Conservation (phyloP, 2,113 vertebrate genomes). For the Alexandromys fortis region DNA sequence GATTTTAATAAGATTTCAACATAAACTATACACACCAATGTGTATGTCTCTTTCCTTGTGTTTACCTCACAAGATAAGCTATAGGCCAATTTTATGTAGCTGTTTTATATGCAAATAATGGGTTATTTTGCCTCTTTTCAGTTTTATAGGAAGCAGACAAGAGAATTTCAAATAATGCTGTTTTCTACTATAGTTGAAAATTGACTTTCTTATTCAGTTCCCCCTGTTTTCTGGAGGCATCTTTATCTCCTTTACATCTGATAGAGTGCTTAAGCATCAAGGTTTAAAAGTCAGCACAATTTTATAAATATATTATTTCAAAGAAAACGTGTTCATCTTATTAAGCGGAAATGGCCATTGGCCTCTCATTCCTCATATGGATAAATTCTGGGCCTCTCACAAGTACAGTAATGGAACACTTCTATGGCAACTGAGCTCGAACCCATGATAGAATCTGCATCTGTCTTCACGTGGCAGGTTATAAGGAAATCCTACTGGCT, state of each 20-base stretch:
- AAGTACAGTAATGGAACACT: neutral
- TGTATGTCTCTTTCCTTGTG: constrained; percentile 71
- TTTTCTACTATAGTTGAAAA: constrained; percentile 65
- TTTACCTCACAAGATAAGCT: constrained; percentile 61
- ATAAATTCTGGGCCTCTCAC: neutral
- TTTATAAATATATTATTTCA: constrained; percentile 50
- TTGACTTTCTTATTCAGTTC: constrained; percentile 70
- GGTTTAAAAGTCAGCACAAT: constrained; percentile 50
- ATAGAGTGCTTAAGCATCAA: constrained; percentile 54
- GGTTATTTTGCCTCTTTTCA: constrained; percentile 76
- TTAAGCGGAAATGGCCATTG: neutral
- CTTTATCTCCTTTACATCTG: constrained; percentile 64
- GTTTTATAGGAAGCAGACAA: constrained; percentile 76
- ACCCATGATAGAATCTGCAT: neutral
- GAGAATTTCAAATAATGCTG: constrained; percentile 78
- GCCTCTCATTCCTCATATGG: neutral
- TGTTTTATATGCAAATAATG: constrained; percentile 84
- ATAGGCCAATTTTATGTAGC: constrained; percentile 80
- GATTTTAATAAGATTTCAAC: constrained; percentile 58
- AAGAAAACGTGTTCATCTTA: constrained; percentile 5
- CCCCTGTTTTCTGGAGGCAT: constrained; percentile 70
- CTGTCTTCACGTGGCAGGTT: neutral
- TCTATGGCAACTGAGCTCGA: neutral
- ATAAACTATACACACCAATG: constrained; percentile 55
- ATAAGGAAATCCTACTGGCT: neutral